Percentiles rank a stretch among this genome's conserved stretches.
phyloP scores from a whole-genome alignment of 1,140 invertebrate genomes.

The Philaenus spumarius region DNA sequence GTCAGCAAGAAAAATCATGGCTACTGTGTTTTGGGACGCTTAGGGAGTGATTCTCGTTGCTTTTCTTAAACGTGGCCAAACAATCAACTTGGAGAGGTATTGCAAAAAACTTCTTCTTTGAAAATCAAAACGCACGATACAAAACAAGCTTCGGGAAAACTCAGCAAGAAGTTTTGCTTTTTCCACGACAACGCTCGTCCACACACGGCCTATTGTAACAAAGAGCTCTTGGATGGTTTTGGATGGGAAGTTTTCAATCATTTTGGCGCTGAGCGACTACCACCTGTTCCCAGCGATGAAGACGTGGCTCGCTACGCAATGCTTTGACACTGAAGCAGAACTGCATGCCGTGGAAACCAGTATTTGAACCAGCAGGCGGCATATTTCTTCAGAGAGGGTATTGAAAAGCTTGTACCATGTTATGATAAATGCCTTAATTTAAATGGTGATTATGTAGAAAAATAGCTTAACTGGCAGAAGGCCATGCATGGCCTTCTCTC shows the following conservation, averaged over 20 bases:
- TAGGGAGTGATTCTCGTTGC: slow-evolving; percentile 26
- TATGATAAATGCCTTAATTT: slow-evolving; percentile 11
- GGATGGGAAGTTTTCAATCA: slow-evolving; percentile 33
- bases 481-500: too few species aligned
- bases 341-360: too few species aligned
- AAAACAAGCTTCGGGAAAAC: slow-evolving; percentile 23
- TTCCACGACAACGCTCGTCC: slow-evolving; percentile 37
- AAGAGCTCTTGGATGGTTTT: slow-evolving; percentile 19
- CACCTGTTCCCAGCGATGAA: slow-evolving; percentile 30
- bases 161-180: slow-evolving; percentile 23
- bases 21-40: slow-evolving; percentile 20
- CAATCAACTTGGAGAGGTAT: too few species aligned
- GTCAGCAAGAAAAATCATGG: slow-evolving; percentile 14
- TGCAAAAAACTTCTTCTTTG: too few species aligned
- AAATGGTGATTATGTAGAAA: slow-evolving; percentile 15
- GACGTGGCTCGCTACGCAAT: slow-evolving; percentile 15
- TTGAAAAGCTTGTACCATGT: background rate
- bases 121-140: too few species aligned
- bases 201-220: slow-evolving; percentile 25
- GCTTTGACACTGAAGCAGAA: slow-evolving; percentile 10
- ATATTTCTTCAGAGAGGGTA: background rate
- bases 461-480: too few species aligned
- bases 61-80: slow-evolving; percentile 17
- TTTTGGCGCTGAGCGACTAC: slow-evolving; percentile 33
- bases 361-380: background rate